Percentiles rank a stretch among this genome's conserved stretches.
Conservation (phyloP, 2,888 invertebrate genomes). For the Rotaria sp. region DNA sequence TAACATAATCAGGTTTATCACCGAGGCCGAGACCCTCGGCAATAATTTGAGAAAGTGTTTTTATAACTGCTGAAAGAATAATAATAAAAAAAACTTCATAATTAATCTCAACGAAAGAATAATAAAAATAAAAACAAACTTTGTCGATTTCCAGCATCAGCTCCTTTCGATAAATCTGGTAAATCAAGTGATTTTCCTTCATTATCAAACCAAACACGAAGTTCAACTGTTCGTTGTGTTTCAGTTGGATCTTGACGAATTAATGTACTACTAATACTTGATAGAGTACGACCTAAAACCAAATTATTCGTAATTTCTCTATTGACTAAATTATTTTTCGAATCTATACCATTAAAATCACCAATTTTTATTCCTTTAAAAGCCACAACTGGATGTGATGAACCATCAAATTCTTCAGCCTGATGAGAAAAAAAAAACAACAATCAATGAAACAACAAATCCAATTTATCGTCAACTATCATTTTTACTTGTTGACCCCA, state of each 20-base stretch:
- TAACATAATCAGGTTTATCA: constrained; percentile 75
- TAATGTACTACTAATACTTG: constrained; percentile 49
- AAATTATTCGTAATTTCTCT: no score
- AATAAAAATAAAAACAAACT: constrained; percentile 44
- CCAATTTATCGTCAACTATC: no score
- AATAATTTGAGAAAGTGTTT: constrained; percentile 70
- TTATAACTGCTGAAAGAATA: constrained; percentile 59
- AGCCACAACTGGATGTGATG: constrained; percentile 69
- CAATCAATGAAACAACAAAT: background rate
- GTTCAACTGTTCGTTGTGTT: constrained; percentile 71
- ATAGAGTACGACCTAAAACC: constrained; percentile 58
- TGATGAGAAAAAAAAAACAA: constrained; percentile 50
- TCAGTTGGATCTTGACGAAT: constrained; percentile 75
- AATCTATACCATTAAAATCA: constrained; percentile 65
- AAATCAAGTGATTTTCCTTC: constrained; percentile 51
- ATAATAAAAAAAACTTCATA: no score
- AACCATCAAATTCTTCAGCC: constrained; percentile 74
- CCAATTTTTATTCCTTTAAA: constrained; percentile 74
- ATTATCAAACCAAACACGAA: constrained; percentile 84
- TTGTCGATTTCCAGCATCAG: background rate
- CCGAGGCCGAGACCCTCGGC: constrained; percentile 63
- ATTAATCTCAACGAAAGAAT: background rate
- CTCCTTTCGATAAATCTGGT: background rate
- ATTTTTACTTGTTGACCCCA: constrained; percentile 68
- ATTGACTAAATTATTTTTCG: no score